phyloP scores from a whole-genome alignment of 2,888 invertebrate genomes.

The Drosophila borborema region DNA sequence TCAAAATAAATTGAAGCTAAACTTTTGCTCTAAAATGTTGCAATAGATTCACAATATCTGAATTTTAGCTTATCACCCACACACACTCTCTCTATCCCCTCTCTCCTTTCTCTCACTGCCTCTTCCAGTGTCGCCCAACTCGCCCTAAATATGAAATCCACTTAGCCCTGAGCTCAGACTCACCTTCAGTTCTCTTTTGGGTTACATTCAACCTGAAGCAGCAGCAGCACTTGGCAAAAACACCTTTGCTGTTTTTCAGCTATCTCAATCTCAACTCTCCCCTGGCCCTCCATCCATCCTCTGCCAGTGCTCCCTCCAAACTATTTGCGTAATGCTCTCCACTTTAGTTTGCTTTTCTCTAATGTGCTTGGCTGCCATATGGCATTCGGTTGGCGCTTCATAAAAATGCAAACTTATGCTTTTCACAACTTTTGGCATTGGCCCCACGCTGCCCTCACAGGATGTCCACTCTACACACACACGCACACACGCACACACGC shows the following conservation, averaged over 20 bases:
- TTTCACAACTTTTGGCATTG: constrained; percentile 70
- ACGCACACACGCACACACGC: constrained; percentile 26
- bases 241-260: constrained; percentile 20
- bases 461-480: constrained; percentile 38
- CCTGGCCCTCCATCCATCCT: neutral
- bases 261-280: constrained; percentile 14
- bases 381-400: constrained; percentile 68
- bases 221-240: constrained; percentile 36
- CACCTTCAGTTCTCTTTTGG: constrained; percentile 16
- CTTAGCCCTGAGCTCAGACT: constrained; percentile 10
- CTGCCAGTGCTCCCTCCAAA: constrained; percentile 3
- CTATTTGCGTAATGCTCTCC: constrained; percentile 36
- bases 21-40: neutral
- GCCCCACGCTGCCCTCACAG: constrained; percentile 44
- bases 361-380: constrained; percentile 59
- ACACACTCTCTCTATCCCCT: neutral
- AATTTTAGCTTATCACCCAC: neutral
- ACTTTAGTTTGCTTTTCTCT: constrained; percentile 34
- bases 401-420: constrained; percentile 81
- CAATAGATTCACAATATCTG: constrained; percentile 1
- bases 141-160: constrained; percentile 2
- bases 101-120: neutral
- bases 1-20: neutral
- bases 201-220: constrained; percentile 39
- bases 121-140: neutral